phyloP scores from a whole-genome alignment of 2,113 vertebrate genomes.

The Choloepus hoffmanni region DNA sequence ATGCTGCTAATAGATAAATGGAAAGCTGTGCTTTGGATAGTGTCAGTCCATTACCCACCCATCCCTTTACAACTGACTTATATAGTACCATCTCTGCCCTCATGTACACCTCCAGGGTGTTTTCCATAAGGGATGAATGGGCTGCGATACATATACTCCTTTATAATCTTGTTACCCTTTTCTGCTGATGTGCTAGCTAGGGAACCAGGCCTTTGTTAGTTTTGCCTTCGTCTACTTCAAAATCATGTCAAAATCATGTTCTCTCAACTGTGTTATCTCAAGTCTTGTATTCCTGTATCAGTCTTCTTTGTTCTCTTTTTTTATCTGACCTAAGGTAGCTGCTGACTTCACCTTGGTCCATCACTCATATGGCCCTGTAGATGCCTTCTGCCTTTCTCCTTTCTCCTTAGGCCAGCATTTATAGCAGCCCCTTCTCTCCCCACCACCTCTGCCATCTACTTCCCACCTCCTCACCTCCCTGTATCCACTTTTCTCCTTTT shows the following conservation, averaged over 20 bases:
- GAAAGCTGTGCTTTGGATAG: not conserved
- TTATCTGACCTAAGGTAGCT: not conserved
- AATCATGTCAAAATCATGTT: not conserved
- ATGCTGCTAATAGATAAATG: not conserved
- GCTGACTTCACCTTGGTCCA: not conserved
- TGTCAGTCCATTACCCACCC: not conserved
- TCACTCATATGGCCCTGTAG: too few relatives aligned
- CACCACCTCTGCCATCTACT: not conserved
- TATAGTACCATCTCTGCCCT: not conserved
- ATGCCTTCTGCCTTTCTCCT: not conserved
- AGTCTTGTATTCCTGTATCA: not conserved
- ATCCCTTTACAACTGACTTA: not conserved
- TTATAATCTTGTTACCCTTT: not conserved
- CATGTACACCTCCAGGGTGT: accelerated
- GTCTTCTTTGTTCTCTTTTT: not conserved
- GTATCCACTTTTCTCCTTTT: not conserved
- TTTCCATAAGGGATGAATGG: not conserved
- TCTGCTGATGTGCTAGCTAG: not conserved
- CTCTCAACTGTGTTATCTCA: not conserved
- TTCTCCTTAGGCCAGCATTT: not conserved
- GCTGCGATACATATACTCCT: not conserved
- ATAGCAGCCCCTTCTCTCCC: accelerated
- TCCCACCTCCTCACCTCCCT: accelerated
- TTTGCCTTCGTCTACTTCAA: not conserved
- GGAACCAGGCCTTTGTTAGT: not conserved